Percentiles rank a stretch among this genome's conserved stretches.
phyloP scores from a whole-genome alignment of 1,140 invertebrate genomes.

The Drosophila funebris region DNA sequence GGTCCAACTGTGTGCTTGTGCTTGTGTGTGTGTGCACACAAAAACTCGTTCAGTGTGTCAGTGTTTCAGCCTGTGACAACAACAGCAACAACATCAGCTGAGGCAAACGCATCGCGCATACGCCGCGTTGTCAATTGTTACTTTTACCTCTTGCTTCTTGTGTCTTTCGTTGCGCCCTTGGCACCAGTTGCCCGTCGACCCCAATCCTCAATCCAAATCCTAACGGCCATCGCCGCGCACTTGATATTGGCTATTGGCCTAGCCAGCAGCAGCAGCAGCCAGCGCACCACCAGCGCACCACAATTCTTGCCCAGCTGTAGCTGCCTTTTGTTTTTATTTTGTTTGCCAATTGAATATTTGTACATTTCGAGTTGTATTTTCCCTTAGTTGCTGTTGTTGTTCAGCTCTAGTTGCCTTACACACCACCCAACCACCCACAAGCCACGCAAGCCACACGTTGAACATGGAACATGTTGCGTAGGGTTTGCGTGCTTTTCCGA shows the following conservation, averaged over 20 bases:
- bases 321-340: neutral
- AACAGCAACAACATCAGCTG: slow-evolving; percentile 47
- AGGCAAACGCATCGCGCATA: slow-evolving; percentile 70
- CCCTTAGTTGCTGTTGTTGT: slow-evolving; percentile 37
- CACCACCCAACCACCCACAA: neutral
- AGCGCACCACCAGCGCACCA: neutral
- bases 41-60: slow-evolving; percentile 80
- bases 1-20: slow-evolving; percentile 16
- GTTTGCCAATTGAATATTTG: slow-evolving; percentile 60
- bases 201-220: slow-evolving; percentile 48
- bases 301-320: neutral
- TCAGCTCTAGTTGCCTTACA: slow-evolving; percentile 56
- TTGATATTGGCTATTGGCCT: slow-evolving; percentile 78
- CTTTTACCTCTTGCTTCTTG: slow-evolving; percentile 8
- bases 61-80: slow-evolving; percentile 64
- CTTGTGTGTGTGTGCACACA: slow-evolving; percentile 32
- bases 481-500: slow-evolving; percentile 50
- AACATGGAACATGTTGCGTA: slow-evolving; percentile 82
- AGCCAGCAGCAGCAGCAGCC: slow-evolving; percentile 28
- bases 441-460: slow-evolving; percentile 18
- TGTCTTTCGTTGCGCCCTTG: slow-evolving; percentile 51
- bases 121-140: slow-evolving; percentile 75
- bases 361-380: no score
- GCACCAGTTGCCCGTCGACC: slow-evolving; percentile 58
- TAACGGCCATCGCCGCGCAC: slow-evolving; percentile 50